Conservation (phyloP, 2,113 vertebrate species). For the Leptodactylus fuscus region DNA sequence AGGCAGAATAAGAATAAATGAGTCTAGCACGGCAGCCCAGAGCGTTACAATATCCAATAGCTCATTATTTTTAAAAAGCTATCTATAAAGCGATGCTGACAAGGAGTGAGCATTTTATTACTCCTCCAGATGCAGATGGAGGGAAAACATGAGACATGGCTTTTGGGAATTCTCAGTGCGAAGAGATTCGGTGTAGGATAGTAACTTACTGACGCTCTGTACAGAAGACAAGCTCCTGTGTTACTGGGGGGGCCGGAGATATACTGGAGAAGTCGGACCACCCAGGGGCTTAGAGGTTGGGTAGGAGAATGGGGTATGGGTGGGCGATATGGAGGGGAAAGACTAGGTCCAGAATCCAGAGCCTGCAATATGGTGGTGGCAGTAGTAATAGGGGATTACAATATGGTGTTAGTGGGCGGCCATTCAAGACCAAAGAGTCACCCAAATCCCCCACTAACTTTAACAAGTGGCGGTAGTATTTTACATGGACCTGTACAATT, state of each 20-base stretch:
- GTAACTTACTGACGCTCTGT: conserved; percentile 3
- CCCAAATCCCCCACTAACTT: too few species aligned
- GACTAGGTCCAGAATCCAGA: too few species aligned
- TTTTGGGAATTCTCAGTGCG: conserved; percentile 49
- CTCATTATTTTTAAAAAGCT: conserved; percentile 87
- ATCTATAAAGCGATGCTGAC: conserved; percentile 77
- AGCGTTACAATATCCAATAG: conserved; percentile 81
- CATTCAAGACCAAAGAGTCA: too few species aligned
- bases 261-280: not conserved
- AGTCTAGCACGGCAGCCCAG: conserved; percentile 80
- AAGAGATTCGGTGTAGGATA: not conserved
- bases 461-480: too few species aligned
- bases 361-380: too few species aligned
- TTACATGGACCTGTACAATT: too few species aligned
- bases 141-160: conserved; percentile 45
- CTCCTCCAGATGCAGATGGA: conserved; percentile 73
- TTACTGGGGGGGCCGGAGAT: not conserved
- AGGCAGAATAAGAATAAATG: conserved; percentile 81
- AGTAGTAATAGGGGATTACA: too few species aligned
- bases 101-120: conserved; percentile 81
- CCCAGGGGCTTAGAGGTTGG: not conserved
- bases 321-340: too few species aligned
- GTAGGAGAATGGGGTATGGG: not conserved
- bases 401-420: too few species aligned
- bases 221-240: not conserved